Base-by-base conservation (phyloP, 2,888 invertebrate species). In the Chrysomela aeneicollis region DNA sequence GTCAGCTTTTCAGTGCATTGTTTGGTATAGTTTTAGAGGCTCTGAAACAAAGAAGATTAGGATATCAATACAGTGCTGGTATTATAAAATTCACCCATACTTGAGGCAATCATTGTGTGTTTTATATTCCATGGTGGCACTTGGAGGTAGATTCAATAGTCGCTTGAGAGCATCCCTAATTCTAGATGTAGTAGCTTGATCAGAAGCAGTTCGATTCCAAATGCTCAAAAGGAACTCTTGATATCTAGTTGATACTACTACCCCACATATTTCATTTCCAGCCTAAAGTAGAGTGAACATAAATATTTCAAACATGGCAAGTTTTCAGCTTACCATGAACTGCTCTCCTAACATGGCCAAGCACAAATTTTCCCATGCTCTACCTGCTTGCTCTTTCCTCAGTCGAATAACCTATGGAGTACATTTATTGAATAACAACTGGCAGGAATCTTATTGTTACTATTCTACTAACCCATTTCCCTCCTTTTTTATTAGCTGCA, bases 291-390 rank as follows among this genome's bases (percentile, higher is more conserved):
- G 66, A 52, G 46, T 64, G 2, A 12, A 18, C 19, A 15, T 59
- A 37, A 18, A 42, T 30, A 10, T 9, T 19, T 47, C 21, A 10
- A 22, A 30, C 4, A 58, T 58, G 1, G 50, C 15, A 3, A 59
- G 17, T 18, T 55, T 21, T 26, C 15, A 22, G 32, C 53, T 66
- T 30, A 62, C 66, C 57, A 97, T 94, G 87, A 98, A 98, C 86
- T 98, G 98, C 84, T 98, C 98, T 3, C 98, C 98, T 74, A 99
- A 85, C 92, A 99, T 96, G 68, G 98, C 98, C 88, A 99, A 90
- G 77, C 98, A 92, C 61, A 99, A 87, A 85, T 98, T 98, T 84
- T 99, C 99, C 98, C 98, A 99, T 80, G 97, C 97, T 70, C 97
- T 89, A 35, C 95, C 95, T 54, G 96, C 95, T 82, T 97, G 89